Evolutionary conservation across 2,113 vertebrate genomes (phyloP).

Genomic region (Laterallus jamaicensis): DNA sequence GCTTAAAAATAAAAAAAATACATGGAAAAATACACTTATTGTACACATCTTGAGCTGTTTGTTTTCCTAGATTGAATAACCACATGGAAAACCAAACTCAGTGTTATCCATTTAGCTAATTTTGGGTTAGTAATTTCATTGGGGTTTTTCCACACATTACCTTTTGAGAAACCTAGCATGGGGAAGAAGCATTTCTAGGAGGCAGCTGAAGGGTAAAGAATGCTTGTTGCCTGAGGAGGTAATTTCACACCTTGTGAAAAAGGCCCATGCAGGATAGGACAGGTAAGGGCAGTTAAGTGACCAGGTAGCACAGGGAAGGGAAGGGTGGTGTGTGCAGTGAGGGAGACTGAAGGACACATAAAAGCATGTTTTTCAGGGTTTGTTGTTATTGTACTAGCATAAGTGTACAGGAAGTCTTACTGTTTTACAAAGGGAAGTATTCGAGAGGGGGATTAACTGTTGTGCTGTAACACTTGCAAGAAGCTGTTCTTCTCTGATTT

Average conservation of each 20-base stretch:
- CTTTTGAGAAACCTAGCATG: background rate
- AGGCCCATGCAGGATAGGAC: background rate
- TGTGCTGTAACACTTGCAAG: background rate
- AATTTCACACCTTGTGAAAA: background rate
- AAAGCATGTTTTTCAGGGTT: background rate
- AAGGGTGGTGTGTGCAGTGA: background rate
- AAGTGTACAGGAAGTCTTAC: rapidly evolving
- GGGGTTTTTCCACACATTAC: background rate
- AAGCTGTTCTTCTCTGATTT: background rate
- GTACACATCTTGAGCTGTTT: background rate
- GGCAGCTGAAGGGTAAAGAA: background rate
- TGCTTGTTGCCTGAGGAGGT: background rate
- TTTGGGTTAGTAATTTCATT: background rate
- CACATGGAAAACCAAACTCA: background rate
- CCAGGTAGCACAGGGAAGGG: background rate
- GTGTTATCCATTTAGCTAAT: background rate
- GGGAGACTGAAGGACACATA: background rate
- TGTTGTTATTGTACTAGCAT: background rate
- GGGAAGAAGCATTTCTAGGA: background rate
- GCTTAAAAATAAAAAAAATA: no score
- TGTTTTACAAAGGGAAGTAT: background rate
- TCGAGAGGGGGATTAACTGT: background rate
- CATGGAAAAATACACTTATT: background rate
- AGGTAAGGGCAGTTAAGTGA: background rate
- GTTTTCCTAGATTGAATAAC: background rate